A percentile compares a stretch with the other conserved stretches of the same genome.
phyloP scores from a whole-genome alignment of 2,888 invertebrate species.

The Agrochola macilenta region DNA sequence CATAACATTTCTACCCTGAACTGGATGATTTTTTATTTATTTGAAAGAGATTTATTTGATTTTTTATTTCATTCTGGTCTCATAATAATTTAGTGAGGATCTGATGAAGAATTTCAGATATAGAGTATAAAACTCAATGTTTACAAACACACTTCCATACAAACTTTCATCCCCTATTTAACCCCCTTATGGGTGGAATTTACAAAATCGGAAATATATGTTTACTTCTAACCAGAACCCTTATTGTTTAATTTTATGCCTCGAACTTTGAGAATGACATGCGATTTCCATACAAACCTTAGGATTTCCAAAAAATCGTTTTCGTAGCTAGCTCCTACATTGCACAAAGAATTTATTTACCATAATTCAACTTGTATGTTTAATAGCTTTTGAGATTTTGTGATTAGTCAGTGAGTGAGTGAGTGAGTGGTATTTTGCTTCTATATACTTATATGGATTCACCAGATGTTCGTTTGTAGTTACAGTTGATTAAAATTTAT shows the following conservation, averaged over 20 bases:
- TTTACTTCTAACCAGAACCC: neutral
- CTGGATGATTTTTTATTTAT: neutral
- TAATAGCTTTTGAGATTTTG: neutral
- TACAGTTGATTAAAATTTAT: neutral
- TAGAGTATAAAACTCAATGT: neutral
- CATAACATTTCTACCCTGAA: neutral
- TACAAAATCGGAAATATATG: neutral
- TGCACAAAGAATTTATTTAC: neutral
- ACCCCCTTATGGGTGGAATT: neutral
- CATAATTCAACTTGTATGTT: neutral
- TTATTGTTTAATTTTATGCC: no score
- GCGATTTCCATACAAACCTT: neutral
- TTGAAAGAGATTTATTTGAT: no score
- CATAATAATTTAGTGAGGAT: neutral
- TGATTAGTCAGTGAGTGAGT: neutral
- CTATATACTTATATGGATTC: neutral
- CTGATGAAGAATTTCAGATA: neutral
- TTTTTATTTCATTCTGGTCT: neutral
- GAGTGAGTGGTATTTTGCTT: neutral
- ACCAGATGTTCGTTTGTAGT: no score
- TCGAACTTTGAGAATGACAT: no score
- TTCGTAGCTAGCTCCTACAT: neutral
- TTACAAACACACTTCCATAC: slow-evolving; percentile 7
- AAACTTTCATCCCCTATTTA: neutral
- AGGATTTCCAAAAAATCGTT: neutral